A percentile compares a stretch with the other conserved stretches of the same genome.
Conservation (phyloP, 2,113 vertebrate species). For the Aphyosemion australe region DNA sequence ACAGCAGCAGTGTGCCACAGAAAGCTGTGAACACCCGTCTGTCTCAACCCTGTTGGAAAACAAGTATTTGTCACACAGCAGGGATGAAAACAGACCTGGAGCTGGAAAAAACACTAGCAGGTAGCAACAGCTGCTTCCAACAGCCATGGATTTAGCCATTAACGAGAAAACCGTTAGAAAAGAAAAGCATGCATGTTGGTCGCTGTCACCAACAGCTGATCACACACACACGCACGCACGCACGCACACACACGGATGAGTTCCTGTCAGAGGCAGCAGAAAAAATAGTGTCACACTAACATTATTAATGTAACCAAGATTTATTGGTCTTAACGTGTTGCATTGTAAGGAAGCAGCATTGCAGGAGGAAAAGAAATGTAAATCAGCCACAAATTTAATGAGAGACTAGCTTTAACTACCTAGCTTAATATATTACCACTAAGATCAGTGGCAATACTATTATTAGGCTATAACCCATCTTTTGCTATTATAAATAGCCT, state of each 20-base stretch:
- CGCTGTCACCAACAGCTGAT: conserved; percentile 44
- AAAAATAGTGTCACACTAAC: too few species aligned
- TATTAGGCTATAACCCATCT: too few species aligned
- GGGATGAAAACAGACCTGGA: conserved; percentile 29
- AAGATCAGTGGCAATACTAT: too few species aligned
- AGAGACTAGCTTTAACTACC: too few species aligned
- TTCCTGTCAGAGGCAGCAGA: neutral
- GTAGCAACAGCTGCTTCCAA: conserved; percentile 56
- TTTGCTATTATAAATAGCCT: too few species aligned
- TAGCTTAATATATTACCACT: too few species aligned
- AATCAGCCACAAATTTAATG: too few species aligned
- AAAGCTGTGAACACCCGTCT: conserved; percentile 38
- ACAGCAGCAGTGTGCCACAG: conserved; percentile 7
- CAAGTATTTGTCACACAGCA: conserved; percentile 26
- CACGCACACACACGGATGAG: neutral
- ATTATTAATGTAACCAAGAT: too few species aligned
- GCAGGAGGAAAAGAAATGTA: too few species aligned
- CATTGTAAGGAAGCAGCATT: too few species aligned
- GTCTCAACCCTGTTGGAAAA: conserved; percentile 31
- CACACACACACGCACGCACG: neutral
- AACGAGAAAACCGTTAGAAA: conserved; percentile 25
- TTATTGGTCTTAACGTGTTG: too few species aligned
- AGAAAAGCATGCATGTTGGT: conserved; percentile 13
- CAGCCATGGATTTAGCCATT: conserved; percentile 31
- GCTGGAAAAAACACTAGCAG: conserved; percentile 29